Evolutionary conservation across 1,140 invertebrate genomes (phyloP), one percentile per base, ranked within the genome.

Genomic region (Drosophila quadrilineata): DNA sequence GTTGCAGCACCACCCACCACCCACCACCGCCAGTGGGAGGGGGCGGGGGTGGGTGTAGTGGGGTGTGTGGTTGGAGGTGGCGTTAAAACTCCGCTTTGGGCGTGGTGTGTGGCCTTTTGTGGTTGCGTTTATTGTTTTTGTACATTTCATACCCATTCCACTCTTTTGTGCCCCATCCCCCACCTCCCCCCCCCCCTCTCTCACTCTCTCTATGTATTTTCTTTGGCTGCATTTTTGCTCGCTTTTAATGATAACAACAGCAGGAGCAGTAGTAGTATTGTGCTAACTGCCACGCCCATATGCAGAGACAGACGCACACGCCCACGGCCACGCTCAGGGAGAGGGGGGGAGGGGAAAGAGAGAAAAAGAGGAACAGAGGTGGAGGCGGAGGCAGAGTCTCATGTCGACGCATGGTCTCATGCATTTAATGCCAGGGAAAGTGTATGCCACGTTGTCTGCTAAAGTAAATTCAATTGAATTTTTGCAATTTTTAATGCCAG

Each of bases 381-480:
- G n/a, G n/a, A n/a, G n/a, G n/a, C n/a, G n/a, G n/a, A n/a, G n/a
- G n/a, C n/a, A n/a, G n/a, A n/a, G n/a, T n/a, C n/a, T n/a, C 57
- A 65, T 48, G 35, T 50, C 56, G 64, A 69, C 67, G 66, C 63
- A 54, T 50, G 33, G 48, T 45, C 53, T 36, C 71, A 73, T 73
- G 74, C 77, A 82, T 84, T 82, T 69, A 82, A 70, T 77, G 77
- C 69, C 66, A 66, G 67, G 64, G 74, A 46, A 38, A 40, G 14
- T 29, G 52, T 12, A 19, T 62, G 58, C 36, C 22, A 28, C 57
- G 59, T 45, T 70, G 72, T 84, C 73, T 82, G 73, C 79, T 75
- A 68, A 66, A 82, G 73, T 77, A 82, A 82, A 82, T 85, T 85
- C 79, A 82, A 82, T 82, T 82, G 77, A 77, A 65, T 77, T 82